Percentiles rank a stretch among this genome's conserved stretches.
These are phyloP conservation scores for Alligator sinensis DNA, from an alignment of 2,113 vertebrate species.

Conservation along the genomic window DNA sequence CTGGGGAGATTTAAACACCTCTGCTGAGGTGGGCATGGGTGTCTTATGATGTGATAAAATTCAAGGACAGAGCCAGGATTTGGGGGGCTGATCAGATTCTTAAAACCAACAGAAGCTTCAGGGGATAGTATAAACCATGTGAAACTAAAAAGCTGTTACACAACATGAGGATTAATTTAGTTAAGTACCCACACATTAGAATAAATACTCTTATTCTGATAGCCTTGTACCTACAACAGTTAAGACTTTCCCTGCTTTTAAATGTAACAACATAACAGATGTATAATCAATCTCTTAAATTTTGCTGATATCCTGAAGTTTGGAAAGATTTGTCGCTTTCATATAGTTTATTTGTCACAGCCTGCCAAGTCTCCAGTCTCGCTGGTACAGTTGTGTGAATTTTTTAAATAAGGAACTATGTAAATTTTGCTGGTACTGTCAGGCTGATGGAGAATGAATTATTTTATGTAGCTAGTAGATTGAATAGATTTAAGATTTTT, in stretches of 20 bases:
- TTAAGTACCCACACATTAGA: not conserved
- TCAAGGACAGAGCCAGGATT: too few relatives aligned
- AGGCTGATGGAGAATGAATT: not conserved
- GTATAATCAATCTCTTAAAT: not conserved
- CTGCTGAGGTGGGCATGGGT: not conserved
- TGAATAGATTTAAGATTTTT: not conserved
- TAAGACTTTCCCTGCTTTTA: not conserved
- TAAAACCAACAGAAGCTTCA: not conserved
- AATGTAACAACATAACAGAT: not conserved
- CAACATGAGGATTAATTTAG: not conserved
- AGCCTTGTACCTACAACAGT: not conserved
- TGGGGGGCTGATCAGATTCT: not conserved
- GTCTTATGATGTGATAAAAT: not conserved
- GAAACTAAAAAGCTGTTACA: not conserved
- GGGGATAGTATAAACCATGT: not conserved
- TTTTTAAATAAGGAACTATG: not conserved
- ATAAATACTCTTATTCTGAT: not conserved
- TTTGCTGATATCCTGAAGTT: not conserved
- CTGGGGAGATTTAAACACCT: not conserved
- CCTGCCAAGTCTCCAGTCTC: not conserved
- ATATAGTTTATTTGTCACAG: not conserved
- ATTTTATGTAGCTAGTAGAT: not conserved
- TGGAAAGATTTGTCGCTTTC: not conserved
- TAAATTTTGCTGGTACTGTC: slow-evolving; percentile 11
- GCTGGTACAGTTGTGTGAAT: not conserved